Conservation (phyloP, 2,113 vertebrate genomes). For the Anoplopoma fimbria region DNA sequence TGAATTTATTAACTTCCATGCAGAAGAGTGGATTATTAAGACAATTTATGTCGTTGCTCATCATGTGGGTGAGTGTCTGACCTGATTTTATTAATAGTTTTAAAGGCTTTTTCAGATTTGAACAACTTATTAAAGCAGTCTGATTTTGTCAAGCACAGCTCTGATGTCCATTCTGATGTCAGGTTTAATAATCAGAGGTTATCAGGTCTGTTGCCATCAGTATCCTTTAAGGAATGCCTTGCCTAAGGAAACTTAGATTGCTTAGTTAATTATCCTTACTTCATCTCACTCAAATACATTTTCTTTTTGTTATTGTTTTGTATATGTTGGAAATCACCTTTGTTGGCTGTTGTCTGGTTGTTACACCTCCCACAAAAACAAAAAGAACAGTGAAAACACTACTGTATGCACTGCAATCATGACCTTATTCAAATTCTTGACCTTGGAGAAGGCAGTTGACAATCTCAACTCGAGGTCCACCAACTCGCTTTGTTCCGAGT, state of each 20-base stretch:
- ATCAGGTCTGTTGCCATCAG: neutral
- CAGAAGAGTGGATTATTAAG: constrained; percentile 19
- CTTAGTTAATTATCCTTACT: neutral
- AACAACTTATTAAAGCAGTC: neutral
- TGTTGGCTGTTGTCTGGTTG: neutral
- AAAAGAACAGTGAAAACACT: neutral
- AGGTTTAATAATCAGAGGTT: constrained; percentile 5
- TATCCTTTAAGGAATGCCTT: neutral
- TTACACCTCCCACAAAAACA: neutral
- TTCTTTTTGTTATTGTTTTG: neutral
- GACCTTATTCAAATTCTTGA: constrained; percentile 8
- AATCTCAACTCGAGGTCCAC: constrained; percentile 7
- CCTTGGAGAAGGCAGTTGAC: neutral
- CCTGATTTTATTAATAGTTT: constrained; percentile 17
- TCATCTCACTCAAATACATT: neutral
- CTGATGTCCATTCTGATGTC: neutral
- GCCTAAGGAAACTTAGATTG: neutral
- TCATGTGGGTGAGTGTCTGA: constrained; percentile 1
- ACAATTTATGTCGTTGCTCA: constrained; percentile 28
- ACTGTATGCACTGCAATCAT: neutral
- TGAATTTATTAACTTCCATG: constrained; percentile 3
- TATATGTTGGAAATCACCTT: neutral
- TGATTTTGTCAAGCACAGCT: neutral
- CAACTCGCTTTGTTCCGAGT: neutral
- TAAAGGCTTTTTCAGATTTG: neutral